Base-by-base conservation (phyloP, 1,140 invertebrate species). In the Pseudoatta argentina region DNA sequence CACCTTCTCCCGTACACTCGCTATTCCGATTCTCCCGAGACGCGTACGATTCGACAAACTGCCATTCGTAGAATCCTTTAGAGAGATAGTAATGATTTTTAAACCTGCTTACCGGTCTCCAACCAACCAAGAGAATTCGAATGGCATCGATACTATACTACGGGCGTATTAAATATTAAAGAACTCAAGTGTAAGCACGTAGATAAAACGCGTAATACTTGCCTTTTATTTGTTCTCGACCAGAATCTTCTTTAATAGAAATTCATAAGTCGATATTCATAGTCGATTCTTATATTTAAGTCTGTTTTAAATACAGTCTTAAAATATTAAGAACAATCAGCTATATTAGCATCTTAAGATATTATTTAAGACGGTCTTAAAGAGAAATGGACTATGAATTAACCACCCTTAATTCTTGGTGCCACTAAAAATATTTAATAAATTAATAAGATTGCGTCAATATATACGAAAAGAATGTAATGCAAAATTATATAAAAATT, bases 11-110 rank as follows among this genome's bases (percentile, higher is more conserved):
- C 55, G 73, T 71, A 55, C 53, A 53, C 61, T 34, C 39, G 27
- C 64, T 64, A 57, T 89, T 85, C 55, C 81, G 21, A 61, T 76
- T 83, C 83, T 88, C 72, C 61, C 53, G 87, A 83, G 89, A 91
- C 81, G 82, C 51, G 71, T 30, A 69, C 76, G 72, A 85, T 87
- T 81, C 64, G 73, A 63, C 79, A 72, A 55, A 76, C 66, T 34
- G 34, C 69, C 73, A 57, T 85, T 81, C 86, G 76, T 66, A 78
- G 63, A 61, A 73, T 24, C 24, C 67, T 82, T 73, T 48, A 57
- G 21, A 59, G 55, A 73, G n/a, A 4, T 53, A 21, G 69, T 83
- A 39, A 75, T 83, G 71, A 83, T 73, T 83, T 73, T 51, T 73
- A 83, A 83, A 63, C 39, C 55, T 51, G 55, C 69, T 75, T 51